Base-by-base conservation (phyloP, 2,113 vertebrate species). In the Cyprinus carpio region DNA sequence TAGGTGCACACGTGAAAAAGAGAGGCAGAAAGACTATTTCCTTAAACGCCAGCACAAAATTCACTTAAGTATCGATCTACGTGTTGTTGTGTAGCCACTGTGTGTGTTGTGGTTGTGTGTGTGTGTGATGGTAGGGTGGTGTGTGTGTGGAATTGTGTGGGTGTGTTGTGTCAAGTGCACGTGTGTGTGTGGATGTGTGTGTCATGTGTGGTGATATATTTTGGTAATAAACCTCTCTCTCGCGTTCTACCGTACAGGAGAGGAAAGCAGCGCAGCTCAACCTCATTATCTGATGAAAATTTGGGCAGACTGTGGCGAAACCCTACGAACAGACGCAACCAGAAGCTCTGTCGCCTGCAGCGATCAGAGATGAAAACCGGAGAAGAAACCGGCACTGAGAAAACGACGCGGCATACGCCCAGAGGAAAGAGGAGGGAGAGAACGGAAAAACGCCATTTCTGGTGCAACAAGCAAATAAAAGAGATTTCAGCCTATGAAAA, bases 221-320 rank as follows among this genome's bases (percentile, higher is more conserved):
- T n/a, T n/a, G 82, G 83, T 43, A 78, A 77, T 84, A 84, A 84
- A 81, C 31, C 71, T 88, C 74, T 37, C 11, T 79, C 31, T 82
- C 34, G 82, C 88, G 84, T 86, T 87, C 84, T 88, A 88, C 87
- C 86, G 86, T 90, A 91, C 89, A 91, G n/a, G 81, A 90, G 88
- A 89, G 84, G 80, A 85, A 65, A 74, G 84, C 74, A 90, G 89
- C 90, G 23, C 25, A 67, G 75, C 62, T 69, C 34, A 29, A 65
- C 75, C 92, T 94, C 92, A 94, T 94, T 94, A 94, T 93, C 93
- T 92, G 93, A 94, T 93, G 92, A 93, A 93, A 88, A 93, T 92
- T 92, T 92, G 91, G 79, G 89, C 94, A 95, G 93, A 94, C n/a
- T 92, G 93, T 93, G n/a, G 93, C 90, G 91, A 84, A 93, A 90